These are phyloP conservation scores for Turnix velox DNA, from an alignment of 2,113 vertebrate species.

Conservation along the genomic window DNA sequence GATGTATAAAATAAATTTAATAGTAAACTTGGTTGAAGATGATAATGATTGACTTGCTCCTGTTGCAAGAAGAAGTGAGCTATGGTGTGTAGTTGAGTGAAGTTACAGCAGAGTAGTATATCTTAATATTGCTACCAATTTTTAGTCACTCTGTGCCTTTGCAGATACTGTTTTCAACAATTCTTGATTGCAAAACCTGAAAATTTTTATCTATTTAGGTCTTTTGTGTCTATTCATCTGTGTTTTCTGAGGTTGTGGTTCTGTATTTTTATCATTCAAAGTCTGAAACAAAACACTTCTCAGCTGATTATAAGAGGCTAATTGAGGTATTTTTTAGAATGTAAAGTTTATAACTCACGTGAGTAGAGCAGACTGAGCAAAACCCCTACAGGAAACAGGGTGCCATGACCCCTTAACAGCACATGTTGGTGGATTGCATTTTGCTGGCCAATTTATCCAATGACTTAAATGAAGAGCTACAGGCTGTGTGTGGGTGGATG, in stretches of 20 bases:
- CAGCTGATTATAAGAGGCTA: not conserved
- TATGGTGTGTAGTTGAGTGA: not conserved
- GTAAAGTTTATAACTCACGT: not conserved
- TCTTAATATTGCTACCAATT: not conserved
- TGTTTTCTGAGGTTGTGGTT: not conserved
- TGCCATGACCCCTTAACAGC: not conserved
- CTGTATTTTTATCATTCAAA: not conserved
- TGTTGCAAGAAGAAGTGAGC: not conserved
- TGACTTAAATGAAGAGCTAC: not conserved
- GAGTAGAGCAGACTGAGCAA: not conserved
- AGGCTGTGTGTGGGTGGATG: rapidly evolving
- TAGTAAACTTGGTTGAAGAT: not conserved
- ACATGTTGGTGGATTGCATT: not conserved
- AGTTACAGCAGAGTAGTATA: not conserved
- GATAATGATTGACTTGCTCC: not conserved
- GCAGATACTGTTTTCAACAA: not conserved
- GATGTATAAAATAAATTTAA: constrained; percentile 25
- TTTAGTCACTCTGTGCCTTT: not conserved
- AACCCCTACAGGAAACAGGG: not conserved
- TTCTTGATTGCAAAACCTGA: not conserved
- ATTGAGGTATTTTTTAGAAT: not conserved
- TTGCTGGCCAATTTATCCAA: not conserved
- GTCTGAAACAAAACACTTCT: not conserved
- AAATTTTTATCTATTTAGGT: not conserved
- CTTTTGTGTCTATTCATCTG: not conserved